These are phyloP conservation scores for Anguilla anguilla DNA, from an alignment of 2,797 vertebrate genomes.

Conservation along the genomic window DNA sequence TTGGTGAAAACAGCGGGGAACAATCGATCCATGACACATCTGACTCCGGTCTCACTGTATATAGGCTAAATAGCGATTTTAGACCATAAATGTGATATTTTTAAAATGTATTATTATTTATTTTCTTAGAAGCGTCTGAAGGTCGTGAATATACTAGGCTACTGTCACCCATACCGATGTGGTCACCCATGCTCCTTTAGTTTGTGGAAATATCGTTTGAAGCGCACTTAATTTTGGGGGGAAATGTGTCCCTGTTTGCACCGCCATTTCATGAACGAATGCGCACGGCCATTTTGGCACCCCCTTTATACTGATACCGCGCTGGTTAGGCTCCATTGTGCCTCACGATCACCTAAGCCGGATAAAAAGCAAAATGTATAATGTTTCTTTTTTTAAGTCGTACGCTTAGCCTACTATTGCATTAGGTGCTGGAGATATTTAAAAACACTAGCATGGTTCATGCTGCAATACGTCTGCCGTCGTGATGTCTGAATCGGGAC, in stretches of 20 bases:
- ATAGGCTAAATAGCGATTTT: too few relatives aligned
- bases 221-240: not conserved
- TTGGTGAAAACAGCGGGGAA: too few relatives aligned
- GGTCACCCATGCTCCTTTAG: too few relatives aligned
- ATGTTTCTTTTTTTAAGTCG: not conserved
- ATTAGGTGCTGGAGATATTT: too few relatives aligned
- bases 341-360: not conserved
- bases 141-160: not conserved
- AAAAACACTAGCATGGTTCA: too few relatives aligned
- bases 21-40: too few relatives aligned
- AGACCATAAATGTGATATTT: too few relatives aligned
- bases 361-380: not conserved
- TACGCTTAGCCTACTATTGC: too few relatives aligned
- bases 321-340: not conserved
- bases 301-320: not conserved
- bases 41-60: too few relatives aligned
- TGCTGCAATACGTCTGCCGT: too few relatives aligned
- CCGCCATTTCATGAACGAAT: constrained; percentile 1
- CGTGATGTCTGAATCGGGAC: too few relatives aligned
- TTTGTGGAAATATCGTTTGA: not conserved
- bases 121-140: not conserved
- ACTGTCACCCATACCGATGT: not conserved
- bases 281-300: not conserved
- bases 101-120: too few relatives aligned
- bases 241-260: not conserved